Percentiles rank a stretch among this genome's conserved stretches.
These are phyloP conservation scores for Dendrocincla tyrannina DNA, from an alignment of 2,797 vertebrate species.

Conservation along the genomic window DNA sequence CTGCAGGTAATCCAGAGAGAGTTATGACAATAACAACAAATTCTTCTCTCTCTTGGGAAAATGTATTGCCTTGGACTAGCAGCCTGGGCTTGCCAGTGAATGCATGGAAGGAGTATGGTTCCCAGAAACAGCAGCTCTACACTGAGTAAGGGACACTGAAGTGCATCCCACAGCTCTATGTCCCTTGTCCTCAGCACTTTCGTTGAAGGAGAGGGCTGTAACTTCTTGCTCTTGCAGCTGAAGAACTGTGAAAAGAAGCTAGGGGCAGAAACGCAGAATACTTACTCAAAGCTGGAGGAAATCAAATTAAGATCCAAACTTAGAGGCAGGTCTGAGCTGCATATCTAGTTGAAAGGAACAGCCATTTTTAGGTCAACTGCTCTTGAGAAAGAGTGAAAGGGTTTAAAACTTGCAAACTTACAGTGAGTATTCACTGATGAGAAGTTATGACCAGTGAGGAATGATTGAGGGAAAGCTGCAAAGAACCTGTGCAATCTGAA, in stretches of 20 bases:
- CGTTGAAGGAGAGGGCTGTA: neutral
- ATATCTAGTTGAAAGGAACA: neutral
- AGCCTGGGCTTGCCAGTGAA: neutral
- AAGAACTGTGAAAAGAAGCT: neutral
- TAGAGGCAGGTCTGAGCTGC: neutral
- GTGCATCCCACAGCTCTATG: no score
- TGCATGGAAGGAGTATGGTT: neutral
- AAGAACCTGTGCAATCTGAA: accelerated
- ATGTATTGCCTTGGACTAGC: neutral
- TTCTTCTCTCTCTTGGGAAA: neutral
- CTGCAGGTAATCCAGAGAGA: neutral
- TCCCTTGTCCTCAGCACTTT: neutral
- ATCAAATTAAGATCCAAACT: neutral
- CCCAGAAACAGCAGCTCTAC: neutral
- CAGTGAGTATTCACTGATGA: neutral
- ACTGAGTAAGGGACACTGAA: neutral
- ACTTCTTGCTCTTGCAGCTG: neutral
- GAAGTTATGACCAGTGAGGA: neutral
- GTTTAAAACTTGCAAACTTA: neutral
- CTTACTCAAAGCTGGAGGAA: neutral
- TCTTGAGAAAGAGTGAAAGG: neutral
- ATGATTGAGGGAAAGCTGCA: neutral
- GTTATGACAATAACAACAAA: accelerated
- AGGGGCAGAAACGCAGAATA: neutral
- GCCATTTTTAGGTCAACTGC: neutral